phyloP scores from a whole-genome alignment of 2,888 invertebrate genomes.

The Brachypalpus laphriformis region DNA sequence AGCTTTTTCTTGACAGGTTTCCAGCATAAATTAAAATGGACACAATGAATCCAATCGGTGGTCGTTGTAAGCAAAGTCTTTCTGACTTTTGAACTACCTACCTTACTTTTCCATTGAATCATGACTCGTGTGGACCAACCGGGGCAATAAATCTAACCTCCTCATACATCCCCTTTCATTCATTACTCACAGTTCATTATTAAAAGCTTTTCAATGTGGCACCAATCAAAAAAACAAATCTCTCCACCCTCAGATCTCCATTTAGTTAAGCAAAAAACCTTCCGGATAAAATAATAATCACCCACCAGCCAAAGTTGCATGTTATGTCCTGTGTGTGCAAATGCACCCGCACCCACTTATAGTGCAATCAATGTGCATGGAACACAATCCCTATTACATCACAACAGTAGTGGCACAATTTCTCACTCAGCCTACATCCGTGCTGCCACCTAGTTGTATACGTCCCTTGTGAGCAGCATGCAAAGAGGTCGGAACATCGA shows the following conservation, averaged over 20 bases:
- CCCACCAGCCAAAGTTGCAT: constrained; percentile 33
- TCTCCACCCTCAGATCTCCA: constrained; percentile 25
- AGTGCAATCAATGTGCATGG: constrained; percentile 66
- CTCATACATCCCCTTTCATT: not conserved
- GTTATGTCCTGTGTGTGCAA: constrained; percentile 25
- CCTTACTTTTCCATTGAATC: too few species aligned
- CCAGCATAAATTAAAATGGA: too few species aligned
- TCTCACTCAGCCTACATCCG: constrained; percentile 42
- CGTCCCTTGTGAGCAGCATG: constrained; percentile 11
- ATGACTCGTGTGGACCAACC: too few species aligned
- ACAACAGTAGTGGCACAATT: constrained; percentile 25
- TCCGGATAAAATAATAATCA: constrained; percentile 45
- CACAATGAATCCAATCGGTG: too few species aligned
- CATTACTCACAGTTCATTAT: constrained; percentile 37
- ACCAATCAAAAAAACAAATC: constrained; percentile 22
- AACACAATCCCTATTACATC: constrained; percentile 59
- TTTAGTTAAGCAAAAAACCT: constrained; percentile 60
- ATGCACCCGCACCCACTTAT: constrained; percentile 62
- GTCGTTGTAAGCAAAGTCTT: too few species aligned
- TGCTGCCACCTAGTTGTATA: constrained; percentile 26
- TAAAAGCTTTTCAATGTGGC: constrained; percentile 69
- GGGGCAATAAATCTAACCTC: not conserved
- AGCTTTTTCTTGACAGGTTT: too few species aligned
- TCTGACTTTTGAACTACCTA: too few species aligned
- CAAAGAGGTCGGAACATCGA: constrained; percentile 22